Base-by-base conservation (phyloP, 2,113 vertebrate species). In the Semicossyphus pulcher region DNA sequence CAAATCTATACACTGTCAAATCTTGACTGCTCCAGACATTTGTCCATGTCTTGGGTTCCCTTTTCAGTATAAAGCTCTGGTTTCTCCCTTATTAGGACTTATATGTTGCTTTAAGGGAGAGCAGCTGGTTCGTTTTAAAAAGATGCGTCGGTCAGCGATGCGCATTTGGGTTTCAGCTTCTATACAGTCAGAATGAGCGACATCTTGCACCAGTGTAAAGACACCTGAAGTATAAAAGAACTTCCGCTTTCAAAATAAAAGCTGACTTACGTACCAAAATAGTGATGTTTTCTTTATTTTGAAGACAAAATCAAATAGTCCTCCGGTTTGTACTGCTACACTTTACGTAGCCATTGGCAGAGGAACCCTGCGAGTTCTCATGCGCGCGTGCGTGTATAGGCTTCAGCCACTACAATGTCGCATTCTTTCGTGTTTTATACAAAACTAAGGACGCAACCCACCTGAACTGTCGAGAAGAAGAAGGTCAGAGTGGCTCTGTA, bases 191-290 rank as follows among this genome's bases (percentile, higher is more conserved):
- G 52, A 58, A 65, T 42, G 49, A 72, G 78, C 66, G 81, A 86
- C 85, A 80, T 85, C 49, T 82, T 86, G 78, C 82, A 72, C 72
- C 71, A 85, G 15, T 49, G 72, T 73, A 26, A 70, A 76, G 31
- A 0, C 0, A 10, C 0, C n/a, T 0, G 0, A 1, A 18, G 12
- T 31, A 1, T 4, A 0, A 0, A 1, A 0, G 6, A 6, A 58
- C 59, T 70, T 84, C 80, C 69, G 73, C 10, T 80, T 89, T 81
- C 87, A 86, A 56, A 90, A 61, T 89, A 86, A 80, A 77, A 79
- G 0, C 1, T 1, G 0, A 37, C 8, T 2, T 0, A 1, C 1
- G 2, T 0, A 0, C 0, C 4, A 16, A 1, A 1, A 10, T 11
- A 1, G 3, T 7, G 1, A 0, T 0, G 15, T 4, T 34, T 26